Conservation (phyloP, 2,113 vertebrate genomes). For the Cyprinus carpio region DNA sequence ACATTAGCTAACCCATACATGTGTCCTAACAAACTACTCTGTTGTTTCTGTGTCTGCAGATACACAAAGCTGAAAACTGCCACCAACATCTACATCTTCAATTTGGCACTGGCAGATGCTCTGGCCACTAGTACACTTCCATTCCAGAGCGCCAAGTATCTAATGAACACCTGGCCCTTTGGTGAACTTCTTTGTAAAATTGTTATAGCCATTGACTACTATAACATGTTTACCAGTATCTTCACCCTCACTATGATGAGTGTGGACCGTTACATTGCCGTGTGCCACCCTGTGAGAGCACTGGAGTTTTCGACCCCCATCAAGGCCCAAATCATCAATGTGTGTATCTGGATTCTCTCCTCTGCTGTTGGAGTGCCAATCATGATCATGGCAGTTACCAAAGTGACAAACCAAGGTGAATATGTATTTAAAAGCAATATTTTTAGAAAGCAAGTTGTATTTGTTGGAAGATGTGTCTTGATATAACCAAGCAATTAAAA, state of each 20-base stretch:
- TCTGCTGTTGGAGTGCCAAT: slow-evolving; percentile 90
- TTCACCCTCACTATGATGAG: slow-evolving; percentile 80
- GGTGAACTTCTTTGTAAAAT: slow-evolving; percentile 90
- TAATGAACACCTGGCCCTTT: slow-evolving; percentile 84
- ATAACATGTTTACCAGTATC: slow-evolving; percentile 99
- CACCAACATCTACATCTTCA: slow-evolving; percentile 98
- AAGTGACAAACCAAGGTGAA: slow-evolving; percentile 79
- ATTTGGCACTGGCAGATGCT: slow-evolving; percentile 88
- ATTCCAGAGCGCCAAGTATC: slow-evolving; percentile 82
- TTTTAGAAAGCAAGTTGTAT: not conserved
- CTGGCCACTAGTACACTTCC: slow-evolving; percentile 93
- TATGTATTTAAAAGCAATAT: not conserved
- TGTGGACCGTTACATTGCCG: slow-evolving; percentile 87
- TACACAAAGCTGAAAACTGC: slow-evolving; percentile 98
- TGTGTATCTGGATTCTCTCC: slow-evolving; percentile 93
- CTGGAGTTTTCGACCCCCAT: slow-evolving; percentile 88
- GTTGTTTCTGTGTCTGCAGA: slow-evolving; percentile 68
- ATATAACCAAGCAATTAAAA: not conserved
- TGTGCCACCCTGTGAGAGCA: slow-evolving; percentile 91
- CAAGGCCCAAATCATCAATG: slow-evolving; percentile 93
- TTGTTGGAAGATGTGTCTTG: not conserved
- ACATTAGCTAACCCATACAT: not conserved
- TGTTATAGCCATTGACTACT: slow-evolving; percentile 94
- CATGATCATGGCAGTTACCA: slow-evolving; percentile 92
- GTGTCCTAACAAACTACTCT: slow-evolving; percentile 3